phyloP scores from a whole-genome alignment of 2,113 vertebrate species.

The Indicator indicator region DNA sequence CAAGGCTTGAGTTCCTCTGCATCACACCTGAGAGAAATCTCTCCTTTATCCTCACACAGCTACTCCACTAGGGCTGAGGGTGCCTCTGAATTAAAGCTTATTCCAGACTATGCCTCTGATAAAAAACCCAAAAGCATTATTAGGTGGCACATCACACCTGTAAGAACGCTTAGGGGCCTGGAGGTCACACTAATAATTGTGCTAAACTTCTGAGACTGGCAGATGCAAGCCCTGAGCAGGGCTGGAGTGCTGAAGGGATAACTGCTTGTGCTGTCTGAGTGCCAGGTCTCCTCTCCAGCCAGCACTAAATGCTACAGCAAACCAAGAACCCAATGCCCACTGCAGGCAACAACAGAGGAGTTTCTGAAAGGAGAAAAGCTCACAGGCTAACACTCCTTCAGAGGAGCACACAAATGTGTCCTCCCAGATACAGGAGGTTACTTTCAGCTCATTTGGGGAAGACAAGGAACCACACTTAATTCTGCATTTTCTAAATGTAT shows the following conservation, averaged over 20 bases:
- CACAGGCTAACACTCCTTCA: background rate
- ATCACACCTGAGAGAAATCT: background rate
- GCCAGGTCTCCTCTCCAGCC: background rate
- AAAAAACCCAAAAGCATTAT: background rate
- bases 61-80: background rate
- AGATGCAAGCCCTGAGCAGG: background rate
- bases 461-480: background rate
- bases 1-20: background rate
- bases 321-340: background rate
- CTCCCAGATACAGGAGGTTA: background rate
- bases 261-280: background rate
- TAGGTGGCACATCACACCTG: background rate
- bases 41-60: background rate
- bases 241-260: background rate
- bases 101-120: background rate
- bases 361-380: background rate
- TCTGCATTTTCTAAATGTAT: background rate
- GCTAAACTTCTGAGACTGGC: background rate
- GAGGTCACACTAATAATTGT: background rate
- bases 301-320: background rate
- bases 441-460: background rate
- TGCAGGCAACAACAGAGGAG: background rate
- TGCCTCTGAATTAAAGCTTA: background rate
- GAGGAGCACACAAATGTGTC: background rate
- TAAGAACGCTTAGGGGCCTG: fast-evolving